Percentiles rank a stretch among this genome's conserved stretches.
phyloP scores from a whole-genome alignment of 2,888 invertebrate genomes.

The Exephanes ischioxanthus region DNA sequence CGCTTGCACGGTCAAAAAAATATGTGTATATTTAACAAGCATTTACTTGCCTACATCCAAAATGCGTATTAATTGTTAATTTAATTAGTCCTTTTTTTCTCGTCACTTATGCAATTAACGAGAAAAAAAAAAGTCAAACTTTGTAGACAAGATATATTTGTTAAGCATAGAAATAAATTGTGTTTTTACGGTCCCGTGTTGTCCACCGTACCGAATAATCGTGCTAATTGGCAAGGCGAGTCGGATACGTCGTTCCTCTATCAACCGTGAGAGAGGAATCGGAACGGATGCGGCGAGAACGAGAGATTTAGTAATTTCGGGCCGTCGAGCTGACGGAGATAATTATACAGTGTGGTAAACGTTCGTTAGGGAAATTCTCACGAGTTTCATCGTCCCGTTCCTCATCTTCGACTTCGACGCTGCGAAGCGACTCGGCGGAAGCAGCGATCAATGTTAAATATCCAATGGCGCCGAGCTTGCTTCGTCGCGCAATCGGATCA shows the following conservation, averaged over 20 bases:
- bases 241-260: neutral
- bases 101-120: neutral
- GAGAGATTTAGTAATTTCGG: slow-evolving; percentile 40
- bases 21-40: too few relatives aligned
- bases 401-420: slow-evolving; percentile 22
- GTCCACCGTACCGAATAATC: slow-evolving; percentile 58
- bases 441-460: slow-evolving; percentile 18
- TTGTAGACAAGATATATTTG: neutral
- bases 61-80: too few relatives aligned
- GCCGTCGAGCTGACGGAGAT: slow-evolving; percentile 68
- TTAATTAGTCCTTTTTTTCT: neutral
- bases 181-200: neutral
- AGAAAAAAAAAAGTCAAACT: neutral
- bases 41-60: too few relatives aligned
- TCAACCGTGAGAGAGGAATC: slow-evolving; percentile 24
- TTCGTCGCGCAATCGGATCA: slow-evolving; percentile 38
- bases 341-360: slow-evolving; percentile 74
- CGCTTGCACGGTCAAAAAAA: too few relatives aligned
- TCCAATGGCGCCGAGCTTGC: slow-evolving; percentile 24
- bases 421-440: too few relatives aligned
- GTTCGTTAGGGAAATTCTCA: slow-evolving; percentile 77
- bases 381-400: slow-evolving; percentile 59
- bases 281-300: slow-evolving; percentile 27
- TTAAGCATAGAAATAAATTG: too few relatives aligned
- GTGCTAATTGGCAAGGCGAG: slow-evolving; percentile 61